These are phyloP conservation scores for Oncopodura yosiiana DNA, from an alignment of 1,140 invertebrate genomes.

Conservation along the genomic window DNA sequence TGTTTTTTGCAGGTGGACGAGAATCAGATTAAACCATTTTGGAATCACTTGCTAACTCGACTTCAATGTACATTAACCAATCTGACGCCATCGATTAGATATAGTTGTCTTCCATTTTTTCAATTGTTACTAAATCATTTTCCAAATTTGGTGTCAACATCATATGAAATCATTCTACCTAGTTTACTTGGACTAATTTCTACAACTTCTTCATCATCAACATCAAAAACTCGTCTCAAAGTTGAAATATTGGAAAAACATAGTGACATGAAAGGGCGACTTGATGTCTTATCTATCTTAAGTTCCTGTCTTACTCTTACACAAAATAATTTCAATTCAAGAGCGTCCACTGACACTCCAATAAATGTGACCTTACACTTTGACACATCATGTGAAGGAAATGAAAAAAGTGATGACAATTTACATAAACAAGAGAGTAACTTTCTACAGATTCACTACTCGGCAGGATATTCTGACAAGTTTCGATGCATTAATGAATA, in stretches of 20 bases:
- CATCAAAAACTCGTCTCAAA: slow-evolving; percentile 13
- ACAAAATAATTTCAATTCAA: not conserved
- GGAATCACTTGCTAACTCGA: slow-evolving; percentile 28
- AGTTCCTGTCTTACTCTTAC: slow-evolving; percentile 15
- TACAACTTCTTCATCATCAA: not conserved
- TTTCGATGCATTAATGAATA: no score
- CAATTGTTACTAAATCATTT: slow-evolving; percentile 19
- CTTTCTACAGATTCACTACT: not conserved
- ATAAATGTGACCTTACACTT: no score
- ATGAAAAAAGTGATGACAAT: not conserved
- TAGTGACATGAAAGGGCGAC: slow-evolving; percentile 11
- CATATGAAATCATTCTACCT: slow-evolving; percentile 23
- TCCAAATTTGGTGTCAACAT: slow-evolving; percentile 19
- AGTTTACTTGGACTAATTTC: slow-evolving; percentile 24
- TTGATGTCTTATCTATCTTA: slow-evolving; percentile 19
- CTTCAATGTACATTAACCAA: slow-evolving; percentile 31
- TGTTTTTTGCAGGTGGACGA: slow-evolving; percentile 24
- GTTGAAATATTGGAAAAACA: slow-evolving; percentile 28
- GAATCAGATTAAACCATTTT: slow-evolving; percentile 30
- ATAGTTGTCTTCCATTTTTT: slow-evolving; percentile 23
- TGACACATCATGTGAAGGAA: not conserved
- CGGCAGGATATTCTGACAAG: no score
- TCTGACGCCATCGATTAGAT: slow-evolving; percentile 16
- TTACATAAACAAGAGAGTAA: not conserved
- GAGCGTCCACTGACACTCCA: not conserved